Base-by-base conservation (phyloP, 1,140 invertebrate genomes). In the Calliopsis andreniformis region DNA sequence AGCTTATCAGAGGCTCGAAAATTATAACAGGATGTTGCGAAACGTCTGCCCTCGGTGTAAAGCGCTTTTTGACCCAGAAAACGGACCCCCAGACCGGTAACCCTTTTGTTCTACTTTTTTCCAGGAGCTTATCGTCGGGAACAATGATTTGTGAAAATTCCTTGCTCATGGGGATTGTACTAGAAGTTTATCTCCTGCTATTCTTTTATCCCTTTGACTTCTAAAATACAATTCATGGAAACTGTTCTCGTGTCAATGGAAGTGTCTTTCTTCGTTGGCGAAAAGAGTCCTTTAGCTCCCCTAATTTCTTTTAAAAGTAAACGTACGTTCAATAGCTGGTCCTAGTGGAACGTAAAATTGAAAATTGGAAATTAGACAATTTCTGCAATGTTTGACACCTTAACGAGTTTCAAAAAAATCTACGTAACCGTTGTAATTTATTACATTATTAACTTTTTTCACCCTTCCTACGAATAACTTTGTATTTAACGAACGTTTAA, bases 11-110 rank as follows among this genome's bases (percentile, higher is more conserved):
- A 35, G 45, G 25, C n/a, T 42, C 43, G 71, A 56, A 73, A 73
- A 73, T 73, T 66, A 63, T 73, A 73, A 73, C 71, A 45, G 71
- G 51, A 73, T 55, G 62, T 43, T n/a, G 25, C 62, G 30, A 73
- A 73, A 73, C 62, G 39, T 66, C 64, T 73, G 20, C 39, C 39
- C 16, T 20, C 12, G n/a, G 49, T 16, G 51, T 43, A 28, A 66
- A 66, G 20, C 39, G 30, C 16, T 25, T 55, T 66, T 20, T 23
- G 71, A 55, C 49, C 45, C 20, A 72, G 58, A 72, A 72, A 69
- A 45, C 66, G 7, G 23, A 43, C 61, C 43, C 14, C 7, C 20
- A 8, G 16, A 28, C 18, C 49, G 8, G 18, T 8, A 45, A 32
- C 23, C 25, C 71, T 12, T 45, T 51, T 43, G 35, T 39, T 10